A percentile compares a stretch with the other conserved stretches of the same genome.
Conservation (phyloP, 2,113 vertebrate genomes). For the Mus musculus region GRCm39 chr4:141077501-141078000, state of each 20-base stretch:
- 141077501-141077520: conserved; percentile 14
- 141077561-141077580: conserved; percentile 53
- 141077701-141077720: rapidly evolving
- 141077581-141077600: conserved; percentile 44
- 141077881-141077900: conserved; percentile 4
- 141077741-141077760: rapidly evolving
- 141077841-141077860: not conserved
- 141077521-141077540: conserved; percentile 59
- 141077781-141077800: not conserved
- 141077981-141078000: not conserved
- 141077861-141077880: not conserved
- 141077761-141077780: not conserved
- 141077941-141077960: not conserved
- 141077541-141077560: conserved; percentile 46
- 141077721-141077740: not conserved
- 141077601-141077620: not conserved
- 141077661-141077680: not conserved
- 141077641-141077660: not conserved
- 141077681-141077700: not conserved
- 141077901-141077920: not conserved
- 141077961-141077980: not conserved
- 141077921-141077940: not conserved
- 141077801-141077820: not conserved
- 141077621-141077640: not conserved
- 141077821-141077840: not conserved